Conservation (phyloP, 2,113 vertebrate genomes). For the Catagonus wagneri region DNA sequence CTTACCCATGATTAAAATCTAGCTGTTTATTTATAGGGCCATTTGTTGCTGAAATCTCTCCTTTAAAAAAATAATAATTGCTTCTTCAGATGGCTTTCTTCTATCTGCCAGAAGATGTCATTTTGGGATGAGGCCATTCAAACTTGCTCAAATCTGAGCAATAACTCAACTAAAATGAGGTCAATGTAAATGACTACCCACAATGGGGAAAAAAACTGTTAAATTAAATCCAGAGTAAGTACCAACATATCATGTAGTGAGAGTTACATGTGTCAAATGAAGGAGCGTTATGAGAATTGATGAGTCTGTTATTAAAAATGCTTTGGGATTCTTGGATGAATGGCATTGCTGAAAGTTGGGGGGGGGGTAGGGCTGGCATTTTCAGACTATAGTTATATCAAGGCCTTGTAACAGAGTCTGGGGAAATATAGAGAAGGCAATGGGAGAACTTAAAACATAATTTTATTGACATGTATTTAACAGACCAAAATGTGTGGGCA, state of each 20-base stretch:
- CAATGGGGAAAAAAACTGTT: constrained; percentile 80
- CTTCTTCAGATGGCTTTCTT: constrained; percentile 85
- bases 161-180: constrained; percentile 88
- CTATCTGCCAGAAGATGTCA: constrained; percentile 83
- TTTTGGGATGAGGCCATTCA: constrained; percentile 87
- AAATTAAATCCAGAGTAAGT: constrained; percentile 85
- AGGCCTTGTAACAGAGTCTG: constrained; percentile 70
- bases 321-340: constrained; percentile 80
- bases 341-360: constrained; percentile 70
- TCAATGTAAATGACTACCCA: constrained; percentile 85
- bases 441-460: constrained; percentile 50
- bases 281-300: constrained; percentile 83
- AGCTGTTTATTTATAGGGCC: constrained; percentile 84
- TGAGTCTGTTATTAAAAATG: constrained; percentile 79
- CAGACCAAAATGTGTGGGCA: constrained; percentile 18
- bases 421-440: constrained; percentile 68
- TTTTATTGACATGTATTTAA: constrained; percentile 61
- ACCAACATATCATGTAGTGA: constrained; percentile 80
- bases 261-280: constrained; percentile 83
- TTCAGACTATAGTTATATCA: constrained; percentile 53
- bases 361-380: constrained; percentile 65
- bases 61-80: constrained; percentile 82
- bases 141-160: constrained; percentile 83
- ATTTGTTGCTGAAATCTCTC: constrained; percentile 83
- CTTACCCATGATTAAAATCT: constrained; percentile 79